Base-by-base conservation (phyloP, 2,113 vertebrate species). In the Thalassoma bifasciatum region DNA sequence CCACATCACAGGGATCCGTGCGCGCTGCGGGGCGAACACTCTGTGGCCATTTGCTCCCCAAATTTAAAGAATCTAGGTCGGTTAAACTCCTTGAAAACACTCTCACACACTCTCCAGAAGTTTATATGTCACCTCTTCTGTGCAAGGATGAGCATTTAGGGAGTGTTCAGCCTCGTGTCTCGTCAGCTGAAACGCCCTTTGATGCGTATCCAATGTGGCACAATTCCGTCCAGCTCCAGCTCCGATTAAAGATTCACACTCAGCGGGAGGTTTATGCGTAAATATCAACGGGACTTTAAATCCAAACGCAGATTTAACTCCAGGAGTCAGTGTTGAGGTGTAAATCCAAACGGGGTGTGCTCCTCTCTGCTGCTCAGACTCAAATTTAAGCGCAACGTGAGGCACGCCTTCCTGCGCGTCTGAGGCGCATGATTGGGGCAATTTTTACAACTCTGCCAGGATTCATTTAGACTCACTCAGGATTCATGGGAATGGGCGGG, bases 351-450 rank as follows among this genome's bases (percentile, higher is more conserved):
- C 64, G 19, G 75, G 74, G 34, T 81, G 82, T 51, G 59, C 24
- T 40, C 40, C 47, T 66, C 54, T 8, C 63, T 53, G 5, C 44
- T 19, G 79, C 77, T 66, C 73, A 56, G 52, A 78, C 73, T 88
- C 83, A 44, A 68, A 88, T 91, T 89, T 84, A 90, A 91, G 73
- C 85, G 74, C 75, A 86, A 54, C 24, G 24, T 0, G 77, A 78
- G 88, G 60, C 87, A 85, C 90, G 92, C 91, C 90, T 84, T 59
- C 83, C 73, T 53, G 44, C 54, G 90, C 85, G 84, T 92, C 81
- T 10, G 79, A 62, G 68, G 66, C 79, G 77, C 86, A 44, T 74
- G 85, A 93, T 91, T 91, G 92, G 93, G 70, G 61, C 61, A 58
- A 49, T 47, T 86, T 84, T 81, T 86, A 82, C 88, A 88, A 89